phyloP scores from a whole-genome alignment of 2,797 vertebrate species.

The Pogonophryne albipinna region DNA sequence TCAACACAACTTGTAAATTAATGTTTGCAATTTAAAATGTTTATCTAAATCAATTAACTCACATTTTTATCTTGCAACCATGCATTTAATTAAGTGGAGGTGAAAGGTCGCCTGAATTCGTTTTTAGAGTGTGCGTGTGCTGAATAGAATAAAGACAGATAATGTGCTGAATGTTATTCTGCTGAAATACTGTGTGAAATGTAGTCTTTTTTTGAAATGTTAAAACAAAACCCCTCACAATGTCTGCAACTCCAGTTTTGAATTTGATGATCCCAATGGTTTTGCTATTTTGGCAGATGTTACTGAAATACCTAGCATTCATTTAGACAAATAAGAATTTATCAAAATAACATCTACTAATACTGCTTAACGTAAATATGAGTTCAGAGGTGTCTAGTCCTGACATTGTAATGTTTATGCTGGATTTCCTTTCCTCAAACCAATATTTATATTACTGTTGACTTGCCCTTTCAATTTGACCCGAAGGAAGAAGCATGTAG shows the following conservation, averaged over 20 bases:
- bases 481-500: constrained; percentile 22
- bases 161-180: neutral
- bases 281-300: neutral
- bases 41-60: too few relatives aligned
- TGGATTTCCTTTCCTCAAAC: constrained; percentile 11
- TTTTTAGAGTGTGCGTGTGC: too few relatives aligned
- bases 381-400: neutral
- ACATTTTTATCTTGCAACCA: too few relatives aligned
- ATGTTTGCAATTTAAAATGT: too few relatives aligned
- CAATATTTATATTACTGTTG: neutral
- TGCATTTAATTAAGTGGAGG: too few relatives aligned
- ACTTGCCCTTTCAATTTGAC: constrained; percentile 43
- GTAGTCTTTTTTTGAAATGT: too few relatives aligned
- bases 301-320: neutral
- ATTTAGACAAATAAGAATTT: neutral
- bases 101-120: too few relatives aligned
- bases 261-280: neutral
- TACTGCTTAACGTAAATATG: neutral
- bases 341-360: neutral
- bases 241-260: too few relatives aligned
- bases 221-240: too few relatives aligned
- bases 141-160: constrained; percentile 18
- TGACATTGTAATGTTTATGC: neutral
- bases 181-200: neutral
- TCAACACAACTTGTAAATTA: too few relatives aligned